Evolutionary conservation across 2,888 invertebrate genomes (phyloP).

Genomic region (Escarpia spicata): DNA sequence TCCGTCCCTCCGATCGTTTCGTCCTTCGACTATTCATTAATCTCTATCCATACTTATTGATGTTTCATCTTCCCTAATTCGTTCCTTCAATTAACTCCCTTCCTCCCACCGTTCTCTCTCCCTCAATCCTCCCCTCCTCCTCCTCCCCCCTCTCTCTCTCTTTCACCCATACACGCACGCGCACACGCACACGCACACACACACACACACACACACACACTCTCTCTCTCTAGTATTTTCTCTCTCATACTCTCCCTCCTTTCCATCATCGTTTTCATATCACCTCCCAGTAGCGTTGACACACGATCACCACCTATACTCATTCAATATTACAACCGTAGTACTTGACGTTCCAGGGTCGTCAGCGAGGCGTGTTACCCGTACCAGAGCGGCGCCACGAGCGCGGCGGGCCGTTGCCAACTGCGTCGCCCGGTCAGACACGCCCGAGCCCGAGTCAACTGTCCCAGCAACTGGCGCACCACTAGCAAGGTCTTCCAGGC

Average conservation of each 20-base stretch:
- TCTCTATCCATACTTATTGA: no score
- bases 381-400: conserved; percentile 72
- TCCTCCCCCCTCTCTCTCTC: not conserved
- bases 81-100: conserved; percentile 76
- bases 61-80: conserved; percentile 79
- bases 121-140: conserved; percentile 80
- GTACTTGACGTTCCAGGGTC: conserved; percentile 71
- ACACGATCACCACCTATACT: no score
- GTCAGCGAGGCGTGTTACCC: conserved; percentile 88
- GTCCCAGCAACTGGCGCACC: conserved; percentile 56
- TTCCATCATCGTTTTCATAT: not conserved
- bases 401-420: conserved; percentile 73
- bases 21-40: conserved; percentile 77
- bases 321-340: not conserved
- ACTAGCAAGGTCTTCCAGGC: conserved; percentile 59
- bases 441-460: conserved; percentile 41
- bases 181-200: no score
- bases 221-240: no score
- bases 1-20: conserved; percentile 92
- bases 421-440: conserved; percentile 21
- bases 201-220: no score
- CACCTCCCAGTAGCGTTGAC: no score
- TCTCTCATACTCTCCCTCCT: not conserved
- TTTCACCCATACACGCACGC: not conserved
- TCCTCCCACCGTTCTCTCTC: conserved; percentile 54